These are phyloP conservation scores for Drosophila macrospina DNA, from an alignment of 2,888 invertebrate species.

Conservation along the genomic window DNA sequence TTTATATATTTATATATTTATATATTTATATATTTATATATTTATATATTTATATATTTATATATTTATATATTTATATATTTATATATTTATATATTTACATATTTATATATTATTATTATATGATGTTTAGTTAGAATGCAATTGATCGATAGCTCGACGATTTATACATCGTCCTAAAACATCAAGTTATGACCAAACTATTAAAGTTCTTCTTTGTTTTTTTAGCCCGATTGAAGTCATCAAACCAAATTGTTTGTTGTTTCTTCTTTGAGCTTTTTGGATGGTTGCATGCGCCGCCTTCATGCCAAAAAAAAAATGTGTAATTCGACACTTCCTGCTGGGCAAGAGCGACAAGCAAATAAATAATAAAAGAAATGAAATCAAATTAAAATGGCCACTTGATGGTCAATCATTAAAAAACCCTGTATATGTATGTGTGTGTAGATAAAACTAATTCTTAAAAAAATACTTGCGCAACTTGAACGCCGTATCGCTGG, in stretches of 20 bases:
- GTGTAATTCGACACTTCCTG: constrained; percentile 73
- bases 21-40: too few relatives aligned
- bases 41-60: too few relatives aligned
- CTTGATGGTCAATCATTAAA: constrained; percentile 47
- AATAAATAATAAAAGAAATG: constrained; percentile 47
- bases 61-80: too few relatives aligned
- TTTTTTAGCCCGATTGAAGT: constrained; percentile 18
- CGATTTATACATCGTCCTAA: neutral
- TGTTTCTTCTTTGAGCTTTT: constrained; percentile 18
- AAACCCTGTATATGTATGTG: constrained; percentile 7
- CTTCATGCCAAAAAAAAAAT: constrained; percentile 47
- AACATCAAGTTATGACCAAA: neutral
- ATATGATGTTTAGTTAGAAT: too few relatives aligned
- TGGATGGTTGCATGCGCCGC: constrained; percentile 53
- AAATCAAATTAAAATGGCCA: constrained; percentile 68
- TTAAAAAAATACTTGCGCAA: constrained; percentile 65
- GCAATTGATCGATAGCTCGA: neutral
- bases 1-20: too few relatives aligned
- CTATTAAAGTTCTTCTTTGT: neutral
- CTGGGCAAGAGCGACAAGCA: constrained; percentile 36
- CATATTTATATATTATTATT: too few relatives aligned
- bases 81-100: too few relatives aligned
- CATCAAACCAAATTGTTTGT: constrained; percentile 40
- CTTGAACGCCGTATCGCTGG: constrained; percentile 26
- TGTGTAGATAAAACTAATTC: constrained; percentile 44